These are phyloP conservation scores for Zootermopsis nevadensis DNA, from an alignment of 2,888 invertebrate genomes.

Conservation along the genomic window DNA sequence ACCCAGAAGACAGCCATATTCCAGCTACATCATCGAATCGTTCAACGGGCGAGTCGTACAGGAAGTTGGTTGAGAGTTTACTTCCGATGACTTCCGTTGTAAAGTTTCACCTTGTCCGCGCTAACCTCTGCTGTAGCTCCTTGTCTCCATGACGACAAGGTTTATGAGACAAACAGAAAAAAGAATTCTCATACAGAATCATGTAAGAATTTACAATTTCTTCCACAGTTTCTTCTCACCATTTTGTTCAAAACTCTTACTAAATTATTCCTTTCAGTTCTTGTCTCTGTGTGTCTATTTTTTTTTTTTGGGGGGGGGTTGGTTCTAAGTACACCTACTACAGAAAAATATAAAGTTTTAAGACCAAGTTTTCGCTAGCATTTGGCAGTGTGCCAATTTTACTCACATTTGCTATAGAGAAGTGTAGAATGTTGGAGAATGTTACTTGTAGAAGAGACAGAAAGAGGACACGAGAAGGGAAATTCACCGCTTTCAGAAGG, in stretches of 20 bases:
- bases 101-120: neutral
- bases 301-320: too few species aligned
- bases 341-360: neutral
- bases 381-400: slow-evolving; percentile 30
- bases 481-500: slow-evolving; percentile 8
- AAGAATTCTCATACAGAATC: neutral
- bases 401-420: neutral
- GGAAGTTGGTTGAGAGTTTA: slow-evolving; percentile 1
- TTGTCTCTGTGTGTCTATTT: neutral
- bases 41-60: neutral
- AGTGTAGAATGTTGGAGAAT: neutral
- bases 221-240: neutral
- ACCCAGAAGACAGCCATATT: too few species aligned
- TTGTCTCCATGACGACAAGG: neutral
- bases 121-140: neutral
- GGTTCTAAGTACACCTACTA: neutral
- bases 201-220: neutral
- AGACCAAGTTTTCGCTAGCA: slow-evolving; percentile 3
- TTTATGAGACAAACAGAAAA: slow-evolving; percentile 8
- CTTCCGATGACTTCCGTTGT: neutral
- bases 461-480: neutral
- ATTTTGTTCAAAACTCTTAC: neutral
- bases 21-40: neutral
- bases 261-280: neutral
- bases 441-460: neutral